phyloP scores from a whole-genome alignment of 2,113 vertebrate species.

The Misgurnus anguillicaudatus region DNA sequence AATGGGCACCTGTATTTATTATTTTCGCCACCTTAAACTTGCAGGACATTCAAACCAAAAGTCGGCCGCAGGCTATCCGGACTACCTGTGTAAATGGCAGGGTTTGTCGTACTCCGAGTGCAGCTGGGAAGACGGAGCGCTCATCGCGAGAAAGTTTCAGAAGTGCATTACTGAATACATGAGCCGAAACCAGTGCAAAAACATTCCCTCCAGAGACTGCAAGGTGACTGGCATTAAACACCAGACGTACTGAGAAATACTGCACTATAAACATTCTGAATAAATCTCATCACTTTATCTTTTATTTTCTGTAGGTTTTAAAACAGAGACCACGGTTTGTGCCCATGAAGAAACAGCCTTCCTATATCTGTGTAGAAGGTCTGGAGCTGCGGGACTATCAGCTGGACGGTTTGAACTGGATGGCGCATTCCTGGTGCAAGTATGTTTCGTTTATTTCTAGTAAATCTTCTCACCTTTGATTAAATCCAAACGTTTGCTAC shows the following conservation, averaged over 20 bases:
- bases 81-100: slow-evolving; percentile 99
- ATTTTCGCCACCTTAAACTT: neutral
- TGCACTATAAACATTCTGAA: neutral
- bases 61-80: slow-evolving; percentile 93
- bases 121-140: slow-evolving; percentile 97
- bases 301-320: slow-evolving; percentile 77
- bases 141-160: slow-evolving; percentile 94
- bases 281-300: neutral
- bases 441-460: slow-evolving; percentile 68
- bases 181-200: slow-evolving; percentile 93
- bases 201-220: slow-evolving; percentile 92
- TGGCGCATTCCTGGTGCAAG: slow-evolving; percentile 99
- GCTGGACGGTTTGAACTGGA: slow-evolving; percentile 95
- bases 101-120: slow-evolving; percentile 95
- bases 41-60: slow-evolving; percentile 98
- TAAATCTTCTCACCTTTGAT: neutral
- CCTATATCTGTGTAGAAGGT: slow-evolving; percentile 87
- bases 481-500: too few species aligned
- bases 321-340: slow-evolving; percentile 95
- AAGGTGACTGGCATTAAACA: slow-evolving; percentile 77
- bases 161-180: slow-evolving; percentile 92
- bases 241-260: neutral
- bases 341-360: slow-evolving; percentile 92
- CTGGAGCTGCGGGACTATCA: slow-evolving; percentile 97
- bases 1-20: neutral